These are phyloP conservation scores for Hedychridium roseum DNA, from an alignment of 2,888 invertebrate genomes.

Conservation along the genomic window DNA sequence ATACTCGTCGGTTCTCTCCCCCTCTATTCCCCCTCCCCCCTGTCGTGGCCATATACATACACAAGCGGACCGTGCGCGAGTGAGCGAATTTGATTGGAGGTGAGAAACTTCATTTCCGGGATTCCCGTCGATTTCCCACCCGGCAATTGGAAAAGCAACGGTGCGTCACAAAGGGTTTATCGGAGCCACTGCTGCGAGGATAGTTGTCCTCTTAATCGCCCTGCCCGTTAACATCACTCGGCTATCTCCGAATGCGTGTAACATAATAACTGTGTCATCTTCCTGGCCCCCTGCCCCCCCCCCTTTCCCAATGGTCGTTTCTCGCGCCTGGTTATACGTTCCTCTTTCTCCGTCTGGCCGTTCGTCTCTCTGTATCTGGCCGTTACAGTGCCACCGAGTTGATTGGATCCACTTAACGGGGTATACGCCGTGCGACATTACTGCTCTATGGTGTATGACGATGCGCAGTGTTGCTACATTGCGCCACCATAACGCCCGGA, in stretches of 20 bases:
- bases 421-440: slow-evolving; percentile 58
- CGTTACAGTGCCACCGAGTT: slow-evolving; percentile 54
- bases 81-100: slow-evolving; percentile 40
- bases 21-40: too few species aligned
- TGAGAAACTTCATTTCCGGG: slow-evolving; percentile 56
- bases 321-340: slow-evolving; percentile 14
- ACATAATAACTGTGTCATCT: slow-evolving; percentile 56
- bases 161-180: slow-evolving; percentile 57
- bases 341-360: slow-evolving; percentile 18
- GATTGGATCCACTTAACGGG: slow-evolving; percentile 63
- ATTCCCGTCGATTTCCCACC: slow-evolving; percentile 48
- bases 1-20: too few species aligned
- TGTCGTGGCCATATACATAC: slow-evolving; percentile 7
- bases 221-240: slow-evolving; percentile 48
- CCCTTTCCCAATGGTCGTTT: slow-evolving; percentile 9
- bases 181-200: slow-evolving; percentile 29
- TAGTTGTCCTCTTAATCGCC: slow-evolving; percentile 43
- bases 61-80: too few species aligned
- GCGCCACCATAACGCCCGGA: slow-evolving; percentile 53
- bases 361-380: slow-evolving; percentile 34
- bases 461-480: slow-evolving; percentile 44
- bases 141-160: slow-evolving; percentile 55
- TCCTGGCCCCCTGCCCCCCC: too few species aligned
- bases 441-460: slow-evolving; percentile 60
- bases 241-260: slow-evolving; percentile 51